Percentiles rank a stretch among this genome's conserved stretches.
Evolutionary conservation across 2,888 invertebrate genomes (phyloP).

Genomic region (Agonopterix heracliana): DNA sequence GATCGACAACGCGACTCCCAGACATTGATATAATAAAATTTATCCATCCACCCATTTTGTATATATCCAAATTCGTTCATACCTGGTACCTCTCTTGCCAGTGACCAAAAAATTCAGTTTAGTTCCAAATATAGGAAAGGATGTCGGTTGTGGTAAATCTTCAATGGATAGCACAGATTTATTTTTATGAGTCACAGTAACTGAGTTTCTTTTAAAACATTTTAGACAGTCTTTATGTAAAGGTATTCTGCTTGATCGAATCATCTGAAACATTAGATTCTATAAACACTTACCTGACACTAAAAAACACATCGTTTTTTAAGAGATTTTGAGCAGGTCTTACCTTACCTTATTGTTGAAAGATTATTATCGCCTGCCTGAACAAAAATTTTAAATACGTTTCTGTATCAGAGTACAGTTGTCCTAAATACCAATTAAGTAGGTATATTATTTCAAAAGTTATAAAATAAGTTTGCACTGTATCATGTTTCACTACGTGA

Average conservation of each 20-base stretch:
- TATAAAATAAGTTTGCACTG: no score
- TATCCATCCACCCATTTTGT: neutral
- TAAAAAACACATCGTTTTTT: no score
- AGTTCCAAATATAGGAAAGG: slow-evolving; percentile 73
- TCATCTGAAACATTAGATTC: neutral
- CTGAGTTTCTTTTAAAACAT: slow-evolving; percentile 6
- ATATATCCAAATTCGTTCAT: neutral
- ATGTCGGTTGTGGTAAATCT: slow-evolving; percentile 67
- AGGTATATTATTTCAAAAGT: no score
- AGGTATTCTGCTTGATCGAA: neutral
- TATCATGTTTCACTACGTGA: slow-evolving; percentile 5
- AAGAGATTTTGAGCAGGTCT: no score
- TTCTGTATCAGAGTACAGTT: no score
- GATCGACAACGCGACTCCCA: no score
- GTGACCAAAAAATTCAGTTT: slow-evolving; percentile 59
- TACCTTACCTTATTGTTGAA: no score
- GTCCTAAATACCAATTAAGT: no score
- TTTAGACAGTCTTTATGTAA: slow-evolving; percentile 1
- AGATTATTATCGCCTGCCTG: no score
- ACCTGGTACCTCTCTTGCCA: slow-evolving; percentile 40
- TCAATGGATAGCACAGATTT: slow-evolving; percentile 29
- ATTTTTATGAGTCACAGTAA: neutral
- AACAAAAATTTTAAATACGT: no score
- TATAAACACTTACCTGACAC: no score
- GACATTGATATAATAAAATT: neutral